Base-by-base conservation (phyloP, 2,888 invertebrate genomes). In the Ariolimax columbianus region DNA sequence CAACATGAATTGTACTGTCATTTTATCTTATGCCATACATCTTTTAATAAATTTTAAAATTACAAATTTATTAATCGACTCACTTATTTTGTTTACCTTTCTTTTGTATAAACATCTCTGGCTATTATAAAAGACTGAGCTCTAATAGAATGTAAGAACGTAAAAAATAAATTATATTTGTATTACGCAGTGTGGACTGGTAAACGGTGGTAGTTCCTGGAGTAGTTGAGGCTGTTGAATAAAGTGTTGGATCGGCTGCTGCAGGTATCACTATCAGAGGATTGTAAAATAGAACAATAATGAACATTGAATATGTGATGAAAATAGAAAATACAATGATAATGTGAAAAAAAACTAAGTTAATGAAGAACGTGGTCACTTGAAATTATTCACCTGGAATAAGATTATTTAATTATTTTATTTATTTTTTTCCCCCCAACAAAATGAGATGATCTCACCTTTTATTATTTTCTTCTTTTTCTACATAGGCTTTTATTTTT, bases 181-280 rank as follows among this genome's bases (percentile, higher is more conserved):
- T 80, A 86, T 80, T 86, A 89, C 89, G 87, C 82, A 89, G 88
- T 84, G 90, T 88, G 66, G 86, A 72, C 0, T 83, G 83, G 33
- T 82, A 78, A 47, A 87, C 73, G 11, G 87, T 87, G 26, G 87
- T 82, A 40, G 84, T 68, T 0, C 82, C 68, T 23, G 84, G 80
- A 26, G 88, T 72, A 77, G 86, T 83, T 33, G 87, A 68, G 2
- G 87, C 82, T 47, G 85, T 84, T 55, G 85, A 36, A 33, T 70
- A 36, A 26, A 80, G 70, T 7, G 84, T 84, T 72, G 88, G 88
- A 66, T 88, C 63, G 3, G 88, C 87, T 36, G 63, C n/a, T 38
- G 84, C 14, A 23, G 88, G 88, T 30, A 81, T 33, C 75, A 78
- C 88, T 88, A 73, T 80, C n/a, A 43, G 23, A 79, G 47, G 14